Percentiles rank a stretch among this genome's conserved stretches.
phyloP scores from a whole-genome alignment of 1,140 invertebrate genomes.

The Drosophila mayri region DNA sequence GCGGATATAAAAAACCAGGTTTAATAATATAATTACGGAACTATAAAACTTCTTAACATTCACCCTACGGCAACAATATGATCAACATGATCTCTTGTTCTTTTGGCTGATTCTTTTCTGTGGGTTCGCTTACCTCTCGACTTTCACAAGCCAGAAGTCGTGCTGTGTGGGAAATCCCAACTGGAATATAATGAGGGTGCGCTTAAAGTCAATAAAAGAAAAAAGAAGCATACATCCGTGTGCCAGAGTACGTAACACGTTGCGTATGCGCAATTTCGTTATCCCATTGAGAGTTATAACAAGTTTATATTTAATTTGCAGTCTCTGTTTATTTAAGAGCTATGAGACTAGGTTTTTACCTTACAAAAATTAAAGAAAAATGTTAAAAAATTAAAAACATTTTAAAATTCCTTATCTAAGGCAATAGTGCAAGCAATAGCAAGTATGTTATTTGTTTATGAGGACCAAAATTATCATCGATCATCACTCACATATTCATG shows the following conservation, averaged over 20 bases:
- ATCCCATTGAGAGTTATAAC: constrained; percentile 4
- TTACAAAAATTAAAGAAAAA: background rate
- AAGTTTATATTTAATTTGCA: background rate
- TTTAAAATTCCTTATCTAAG: background rate
- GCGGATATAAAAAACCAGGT: constrained; percentile 7
- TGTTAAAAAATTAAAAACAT: background rate
- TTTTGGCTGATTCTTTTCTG: background rate
- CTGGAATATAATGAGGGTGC: constrained; percentile 17
- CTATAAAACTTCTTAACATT: background rate
- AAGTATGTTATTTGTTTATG: background rate
- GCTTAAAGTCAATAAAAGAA: constrained; percentile 11
- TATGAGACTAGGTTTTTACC: background rate
- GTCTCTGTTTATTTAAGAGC: background rate
- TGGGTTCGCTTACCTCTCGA: constrained; percentile 3
- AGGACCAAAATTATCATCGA: background rate
- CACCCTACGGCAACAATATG: constrained; percentile 10
- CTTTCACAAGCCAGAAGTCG: constrained; percentile 46
- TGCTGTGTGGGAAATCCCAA: constrained; percentile 53
- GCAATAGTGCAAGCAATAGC: background rate
- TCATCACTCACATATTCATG: background rate
- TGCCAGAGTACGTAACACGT: constrained; percentile 22
- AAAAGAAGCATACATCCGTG: constrained; percentile 38
- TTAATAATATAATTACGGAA: constrained; percentile 40
- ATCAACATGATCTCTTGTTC: constrained; percentile 21
- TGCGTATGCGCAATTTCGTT: constrained; percentile 60